Evolutionary conservation across 2,888 invertebrate species (phyloP), one percentile per base, ranked within the genome.

Genomic region (Busseola fusca): DNA sequence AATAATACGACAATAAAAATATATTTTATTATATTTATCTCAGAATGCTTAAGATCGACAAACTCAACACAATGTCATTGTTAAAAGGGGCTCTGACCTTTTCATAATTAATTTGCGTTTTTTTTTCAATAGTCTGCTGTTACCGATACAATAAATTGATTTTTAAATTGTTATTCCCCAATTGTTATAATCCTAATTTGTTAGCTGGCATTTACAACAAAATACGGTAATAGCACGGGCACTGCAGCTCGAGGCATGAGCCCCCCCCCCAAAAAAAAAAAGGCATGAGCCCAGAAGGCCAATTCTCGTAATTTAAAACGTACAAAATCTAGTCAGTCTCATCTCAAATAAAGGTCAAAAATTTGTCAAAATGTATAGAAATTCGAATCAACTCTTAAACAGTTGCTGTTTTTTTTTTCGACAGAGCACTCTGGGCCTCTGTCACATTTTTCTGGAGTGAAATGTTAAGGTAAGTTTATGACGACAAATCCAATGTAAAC

Each of bases 121-220:
- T 66, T 42, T 66, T 48, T 25, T 0, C 3, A 66, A 45, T 45
- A 66, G 3, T 67, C 25, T 48, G 48, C 21, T 10, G 34, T 62
- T 40, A 34, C 12, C 16, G 6, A 27, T 40, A n/a, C 30, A 65
- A 63, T 56, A 48, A 42, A 45, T 45, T 56, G 34, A 25, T 2
- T 7, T 64, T 66, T 34, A 34, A 34, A 34, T 34, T 65, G 5
- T 12, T 1, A n/a, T 63, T 34, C 12, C 25, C 3, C n/a, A 56
- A 64, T 34, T 7, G 34, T n/a, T 21, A 42, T 42, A 14, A 9
- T 21, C 27, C 21, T 27, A 27, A 21, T 42, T 59, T 27, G 7
- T 42, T 14, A 62, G 1, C 62, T 42, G 12, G 18, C 12, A 27
- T 27, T 42, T 21, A 21, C 7, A 42, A 42, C 3, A 60, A 12